Base-by-base conservation (phyloP, 2,113 vertebrate species). In the Ancistrus triradiatus region DNA sequence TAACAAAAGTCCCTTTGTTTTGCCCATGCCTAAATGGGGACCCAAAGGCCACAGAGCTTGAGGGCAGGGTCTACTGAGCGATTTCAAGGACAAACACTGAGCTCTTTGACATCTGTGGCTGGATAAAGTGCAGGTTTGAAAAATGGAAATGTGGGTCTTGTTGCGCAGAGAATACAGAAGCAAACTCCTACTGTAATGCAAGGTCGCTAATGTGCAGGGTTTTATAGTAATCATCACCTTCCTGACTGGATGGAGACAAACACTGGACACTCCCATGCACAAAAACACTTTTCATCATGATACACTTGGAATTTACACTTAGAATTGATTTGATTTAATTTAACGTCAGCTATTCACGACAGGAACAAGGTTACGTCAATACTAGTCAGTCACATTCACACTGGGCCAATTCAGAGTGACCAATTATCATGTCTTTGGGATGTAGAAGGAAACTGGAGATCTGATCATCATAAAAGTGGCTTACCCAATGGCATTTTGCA, bases 1-100 rank as follows among this genome's bases (percentile, higher is more conserved):
- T 7, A 40, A 66, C 53, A 66, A 66, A 66, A 49, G 52, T 28
- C 43, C 17, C 21, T 66, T 66, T 66, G 63, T 66, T 58, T 40
- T 40, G 19, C n/a, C 15, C 44, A 47, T 35, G 63, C 53, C 52
- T 49, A 40, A 56, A 58, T 10, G 22, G 44, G 43, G 43, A 66
- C 44, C 46, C 63, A 58, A 66, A 66, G 33, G 43, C 51, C 43
- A 42, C 15, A n/a, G 63, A 31, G 63, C 53, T 66, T 66, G 40
- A 66, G 63, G 46, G 53, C 24, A 27, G 63, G 63, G 33, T 49
- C 49, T 42, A 58, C 24, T 7, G 33, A 58, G 53, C 24, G 4
- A 18, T 42, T 58, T 31, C 7, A 27, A 66, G 53, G 22, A 43
- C 43, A 19, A 66, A 66, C 63, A 66, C 63, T 66, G 24, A 57